Conservation (phyloP, 2,113 vertebrate species). For the Albula glossodonta region DNA sequence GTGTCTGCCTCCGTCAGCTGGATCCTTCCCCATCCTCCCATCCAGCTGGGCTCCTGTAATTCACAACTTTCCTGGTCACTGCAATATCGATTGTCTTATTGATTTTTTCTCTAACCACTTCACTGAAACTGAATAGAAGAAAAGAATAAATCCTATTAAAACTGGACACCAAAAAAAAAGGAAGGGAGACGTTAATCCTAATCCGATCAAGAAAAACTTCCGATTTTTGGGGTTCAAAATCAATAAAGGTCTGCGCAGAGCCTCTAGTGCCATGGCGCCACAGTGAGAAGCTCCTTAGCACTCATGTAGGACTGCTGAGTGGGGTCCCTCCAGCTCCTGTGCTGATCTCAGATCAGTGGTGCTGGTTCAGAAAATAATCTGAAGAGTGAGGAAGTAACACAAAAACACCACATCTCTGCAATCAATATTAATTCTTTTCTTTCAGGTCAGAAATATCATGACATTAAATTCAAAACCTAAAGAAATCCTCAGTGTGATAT, state of each 20-base stretch:
- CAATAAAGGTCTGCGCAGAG: slow-evolving; percentile 50
- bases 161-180: slow-evolving; percentile 48
- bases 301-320: not conserved
- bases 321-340: not conserved
- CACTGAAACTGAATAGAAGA: slow-evolving; percentile 40
- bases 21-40: not conserved
- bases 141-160: slow-evolving; percentile 75
- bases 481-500: no score
- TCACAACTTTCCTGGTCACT: slow-evolving; percentile 42
- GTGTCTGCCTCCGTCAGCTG: slow-evolving; percentile 34
- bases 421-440: not conserved
- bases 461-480: no score
- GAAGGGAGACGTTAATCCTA: slow-evolving; percentile 56
- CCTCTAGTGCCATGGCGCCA: not conserved
- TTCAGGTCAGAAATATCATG: no score
- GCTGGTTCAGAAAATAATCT: not conserved
- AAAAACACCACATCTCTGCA: not conserved
- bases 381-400: not conserved
- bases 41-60: slow-evolving; percentile 29
- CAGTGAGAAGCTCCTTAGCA: not conserved
- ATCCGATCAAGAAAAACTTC: slow-evolving; percentile 70
- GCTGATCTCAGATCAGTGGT: not conserved
- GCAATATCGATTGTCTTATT: slow-evolving; percentile 68
- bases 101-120: slow-evolving; percentile 65
- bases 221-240: slow-evolving; percentile 60